Evolutionary conservation across 1,140 invertebrate species (phyloP).

Genomic region (Magallana gigas): DNA sequence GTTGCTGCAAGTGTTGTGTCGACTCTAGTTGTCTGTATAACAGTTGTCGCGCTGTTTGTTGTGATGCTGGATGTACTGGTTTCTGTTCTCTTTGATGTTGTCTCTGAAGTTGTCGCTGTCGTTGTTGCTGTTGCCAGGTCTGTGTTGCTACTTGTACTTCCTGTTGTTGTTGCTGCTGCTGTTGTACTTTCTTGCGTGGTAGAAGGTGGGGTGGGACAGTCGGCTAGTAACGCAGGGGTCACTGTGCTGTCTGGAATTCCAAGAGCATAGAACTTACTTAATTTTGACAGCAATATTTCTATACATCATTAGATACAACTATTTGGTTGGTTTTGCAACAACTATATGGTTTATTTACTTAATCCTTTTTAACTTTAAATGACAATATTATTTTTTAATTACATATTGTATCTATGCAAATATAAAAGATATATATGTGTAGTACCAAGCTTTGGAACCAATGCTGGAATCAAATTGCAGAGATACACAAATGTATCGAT

Average conservation of each 20-base stretch:
- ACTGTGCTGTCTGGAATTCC: constrained; percentile 21
- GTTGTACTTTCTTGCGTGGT: background rate
- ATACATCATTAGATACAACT: no score
- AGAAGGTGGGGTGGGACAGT: constrained; percentile 35
- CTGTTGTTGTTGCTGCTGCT: background rate
- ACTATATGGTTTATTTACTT: background rate
- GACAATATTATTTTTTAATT: background rate
- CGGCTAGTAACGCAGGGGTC: background rate
- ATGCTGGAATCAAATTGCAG: constrained; percentile 47
- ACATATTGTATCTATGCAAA: background rate
- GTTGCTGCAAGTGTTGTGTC: background rate
- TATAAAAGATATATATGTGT: background rate
- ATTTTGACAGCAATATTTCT: background rate
- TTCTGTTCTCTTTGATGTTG: background rate
- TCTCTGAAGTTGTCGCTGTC: background rate
- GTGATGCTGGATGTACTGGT: background rate
- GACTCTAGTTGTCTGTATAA: background rate
- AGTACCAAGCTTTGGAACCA: constrained; percentile 54
- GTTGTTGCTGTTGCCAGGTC: background rate
- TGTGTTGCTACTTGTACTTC: background rate
- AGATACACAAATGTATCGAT: constrained; percentile 44
- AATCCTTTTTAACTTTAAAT: background rate
- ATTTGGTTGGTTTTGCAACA: background rate
- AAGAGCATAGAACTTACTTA: background rate
- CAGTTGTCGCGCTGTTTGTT: background rate